Evolutionary conservation across 92 coral and sea anemone species (phyloP).

Genomic region (Bergia puertoricense): DNA sequence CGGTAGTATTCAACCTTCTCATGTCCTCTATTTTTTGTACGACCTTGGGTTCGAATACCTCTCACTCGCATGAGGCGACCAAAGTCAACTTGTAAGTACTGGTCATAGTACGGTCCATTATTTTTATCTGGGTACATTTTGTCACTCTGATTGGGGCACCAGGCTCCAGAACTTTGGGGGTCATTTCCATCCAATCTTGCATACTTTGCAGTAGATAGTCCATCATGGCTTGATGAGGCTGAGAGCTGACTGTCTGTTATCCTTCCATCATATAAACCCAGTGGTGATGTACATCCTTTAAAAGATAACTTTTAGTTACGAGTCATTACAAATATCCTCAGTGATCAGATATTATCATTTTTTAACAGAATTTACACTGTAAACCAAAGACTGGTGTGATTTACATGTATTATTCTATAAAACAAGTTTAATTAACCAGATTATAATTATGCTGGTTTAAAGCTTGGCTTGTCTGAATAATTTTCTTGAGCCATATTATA

Average conservation of each 20-base stretch:
- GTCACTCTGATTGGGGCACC: constrained; percentile 69
- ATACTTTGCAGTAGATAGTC: constrained; percentile 32
- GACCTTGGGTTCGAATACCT: constrained; percentile 75
- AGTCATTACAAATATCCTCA: too few species aligned
- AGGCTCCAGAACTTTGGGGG: constrained; percentile 41
- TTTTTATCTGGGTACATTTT: constrained; percentile 21
- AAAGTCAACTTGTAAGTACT: constrained; percentile 65
- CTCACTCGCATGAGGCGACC: constrained; percentile 50
- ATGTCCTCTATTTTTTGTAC: constrained; percentile 45
- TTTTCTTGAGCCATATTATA: too few species aligned
- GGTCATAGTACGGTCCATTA: constrained; percentile 53
- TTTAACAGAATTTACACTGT: too few species aligned
- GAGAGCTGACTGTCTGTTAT: constrained; percentile 70
- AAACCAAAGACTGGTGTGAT: too few species aligned
- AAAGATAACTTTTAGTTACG: neutral
- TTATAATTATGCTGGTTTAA: too few species aligned
- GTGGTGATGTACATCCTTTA: constrained; percentile 61
- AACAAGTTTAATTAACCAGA: too few species aligned
- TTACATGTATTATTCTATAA: too few species aligned
- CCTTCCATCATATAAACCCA: constrained; percentile 79
- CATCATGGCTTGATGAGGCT: constrained; percentile 36
- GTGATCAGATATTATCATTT: neutral
- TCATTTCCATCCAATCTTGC: constrained; percentile 57
- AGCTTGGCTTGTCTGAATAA: too few species aligned
- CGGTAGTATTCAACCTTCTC: constrained; percentile 56